phyloP scores from a whole-genome alignment of 2,797 vertebrate genomes.

The Tinamus major region DNA sequence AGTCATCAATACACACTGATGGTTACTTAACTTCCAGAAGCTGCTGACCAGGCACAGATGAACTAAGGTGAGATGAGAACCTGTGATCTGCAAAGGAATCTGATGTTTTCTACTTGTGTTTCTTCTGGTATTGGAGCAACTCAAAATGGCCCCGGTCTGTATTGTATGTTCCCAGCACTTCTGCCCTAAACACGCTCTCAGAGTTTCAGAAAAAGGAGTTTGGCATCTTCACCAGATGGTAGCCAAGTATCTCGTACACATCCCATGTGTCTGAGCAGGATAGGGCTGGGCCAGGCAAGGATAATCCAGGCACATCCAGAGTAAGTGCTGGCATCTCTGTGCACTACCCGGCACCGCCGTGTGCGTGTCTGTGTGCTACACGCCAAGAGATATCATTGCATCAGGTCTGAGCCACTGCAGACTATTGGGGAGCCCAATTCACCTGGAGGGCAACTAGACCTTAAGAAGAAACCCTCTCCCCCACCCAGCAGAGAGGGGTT shows the following conservation, averaged over 20 bases:
- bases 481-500: not conserved
- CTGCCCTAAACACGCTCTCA: accelerated
- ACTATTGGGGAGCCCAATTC: not conserved
- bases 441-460: not conserved
- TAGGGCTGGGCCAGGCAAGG: not conserved
- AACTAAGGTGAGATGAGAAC: not conserved
- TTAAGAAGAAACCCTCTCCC: not conserved
- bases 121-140: not conserved
- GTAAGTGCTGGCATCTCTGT: not conserved
- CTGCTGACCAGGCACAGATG: not conserved
- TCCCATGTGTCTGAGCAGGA: not conserved
- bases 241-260: accelerated
- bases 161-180: not conserved
- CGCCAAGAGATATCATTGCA: not conserved
- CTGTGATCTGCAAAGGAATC: not conserved
- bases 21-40: not conserved
- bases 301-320: not conserved
- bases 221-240: accelerated
- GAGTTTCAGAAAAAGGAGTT: not conserved
- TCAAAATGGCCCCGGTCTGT: not conserved
- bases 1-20: not conserved
- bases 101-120: not conserved
- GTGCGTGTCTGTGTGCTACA: not conserved
- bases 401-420: not conserved
- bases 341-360: accelerated